Percentiles rank a stretch among this genome's conserved stretches.
These are phyloP conservation scores for Sus scrofa DNA, from an alignment of 2,113 vertebrate species.

Conservation along the genomic window DNA sequence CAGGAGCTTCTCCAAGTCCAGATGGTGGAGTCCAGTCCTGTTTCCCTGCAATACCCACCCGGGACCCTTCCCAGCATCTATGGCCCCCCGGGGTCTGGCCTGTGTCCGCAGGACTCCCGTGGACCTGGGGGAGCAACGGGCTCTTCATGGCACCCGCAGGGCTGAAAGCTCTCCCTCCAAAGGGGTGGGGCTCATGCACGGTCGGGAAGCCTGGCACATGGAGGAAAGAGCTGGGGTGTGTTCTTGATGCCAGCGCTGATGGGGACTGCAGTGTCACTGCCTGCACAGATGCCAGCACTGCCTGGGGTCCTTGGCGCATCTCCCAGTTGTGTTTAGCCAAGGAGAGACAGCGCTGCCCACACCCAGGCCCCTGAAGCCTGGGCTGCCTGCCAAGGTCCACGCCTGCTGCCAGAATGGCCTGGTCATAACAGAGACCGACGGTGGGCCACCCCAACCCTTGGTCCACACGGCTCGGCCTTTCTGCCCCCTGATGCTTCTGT, in stretches of 20 bases:
- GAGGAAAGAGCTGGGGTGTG: too few species aligned
- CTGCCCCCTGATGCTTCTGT: background rate
- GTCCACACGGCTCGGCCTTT: fast-evolving
- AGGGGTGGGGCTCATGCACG: background rate
- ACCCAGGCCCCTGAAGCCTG: background rate
- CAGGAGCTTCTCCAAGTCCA: too few species aligned
- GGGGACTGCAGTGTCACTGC: fast-evolving
- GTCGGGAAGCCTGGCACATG: fast-evolving
- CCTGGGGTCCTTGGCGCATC: background rate
- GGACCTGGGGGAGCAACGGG: too few species aligned
- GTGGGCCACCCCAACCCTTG: too few species aligned
- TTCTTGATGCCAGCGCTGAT: too few species aligned
- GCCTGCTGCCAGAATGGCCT: fast-evolving
- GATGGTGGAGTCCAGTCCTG: background rate
- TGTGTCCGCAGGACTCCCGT: fast-evolving
- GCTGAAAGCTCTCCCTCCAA: background rate
- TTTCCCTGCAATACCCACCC: fast-evolving
- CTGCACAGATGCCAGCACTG: fast-evolving
- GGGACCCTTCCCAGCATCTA: background rate
- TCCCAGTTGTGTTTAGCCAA: background rate
- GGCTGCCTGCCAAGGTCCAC: fast-evolving
- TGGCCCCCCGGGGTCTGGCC: too few species aligned
- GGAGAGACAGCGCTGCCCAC: background rate
- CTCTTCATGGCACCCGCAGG: background rate
- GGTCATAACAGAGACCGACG: background rate